Percentiles rank a stretch among this genome's conserved stretches.
Conservation (phyloP, 2,113 vertebrate genomes). For the Suricata suricatta region DNA sequence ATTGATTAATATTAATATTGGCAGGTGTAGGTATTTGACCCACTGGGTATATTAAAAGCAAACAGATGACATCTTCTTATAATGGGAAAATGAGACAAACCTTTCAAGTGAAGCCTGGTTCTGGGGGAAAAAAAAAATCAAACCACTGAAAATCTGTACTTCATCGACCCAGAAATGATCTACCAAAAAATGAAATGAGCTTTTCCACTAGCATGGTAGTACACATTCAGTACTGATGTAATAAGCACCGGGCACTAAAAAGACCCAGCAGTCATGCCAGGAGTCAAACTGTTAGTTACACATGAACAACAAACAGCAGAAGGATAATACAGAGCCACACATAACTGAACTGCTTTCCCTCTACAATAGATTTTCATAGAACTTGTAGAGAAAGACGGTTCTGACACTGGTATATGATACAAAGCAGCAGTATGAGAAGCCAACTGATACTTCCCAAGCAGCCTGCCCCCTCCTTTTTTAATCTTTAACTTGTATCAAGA, state of each 20-base stretch:
- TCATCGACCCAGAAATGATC: not conserved
- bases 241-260: not conserved
- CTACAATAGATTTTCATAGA: not conserved
- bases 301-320: not conserved
- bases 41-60: not conserved
- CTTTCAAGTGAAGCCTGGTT: conserved; percentile 5
- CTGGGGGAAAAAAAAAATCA: conserved; percentile 45
- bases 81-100: not conserved
- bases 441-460: not conserved
- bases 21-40: not conserved
- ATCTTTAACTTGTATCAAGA: conserved; percentile 37
- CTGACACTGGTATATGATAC: not conserved
- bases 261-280: not conserved
- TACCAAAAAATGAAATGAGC: not conserved
- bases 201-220: not conserved
- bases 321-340: not conserved
- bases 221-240: not conserved
- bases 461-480: not conserved
- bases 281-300: not conserved
- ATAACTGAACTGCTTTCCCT: not conserved
- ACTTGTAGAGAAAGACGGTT: not conserved
- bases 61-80: not conserved
- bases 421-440: not conserved
- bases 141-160: not conserved
- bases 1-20: not conserved